Evolutionary conservation across 2,113 vertebrate genomes (phyloP), one percentile per base, ranked within the genome.

Genomic region (Asarcornis scutulata): DNA sequence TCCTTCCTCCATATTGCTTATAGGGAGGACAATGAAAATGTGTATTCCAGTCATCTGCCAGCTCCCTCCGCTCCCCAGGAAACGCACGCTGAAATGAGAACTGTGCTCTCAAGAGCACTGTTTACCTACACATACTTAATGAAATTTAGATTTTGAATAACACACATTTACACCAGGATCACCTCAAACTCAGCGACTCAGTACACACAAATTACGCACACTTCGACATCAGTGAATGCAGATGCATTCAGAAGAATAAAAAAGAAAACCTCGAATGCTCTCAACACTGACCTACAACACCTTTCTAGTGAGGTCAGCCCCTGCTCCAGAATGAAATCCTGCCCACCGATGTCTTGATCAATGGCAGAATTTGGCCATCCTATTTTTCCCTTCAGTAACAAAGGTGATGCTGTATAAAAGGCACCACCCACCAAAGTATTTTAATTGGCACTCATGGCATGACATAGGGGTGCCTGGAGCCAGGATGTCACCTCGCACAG

Each of bases 161-260:
- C 73, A 23, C 31, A 10, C 2, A 0, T 3, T 11, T 7, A 53
- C 17, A 23, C 26, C 1, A 2, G 36, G 2, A 29, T 3, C 4
- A 3, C 83, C 72, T 62, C 63, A 4, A 29, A 1, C 9, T 7
- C 83, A 80, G 74, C 71, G 26, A 13, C 59, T 52, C 75, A 18
- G 26, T 7, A 29, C 40, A 44, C 27, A 63, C 53, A 42, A 66
- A 67, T n/a, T 3, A 14, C 0, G 0, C n/a, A 10, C 75, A 34
- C 95, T 87, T 31, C 13, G 17, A 60, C 56, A 53, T 1, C 17
- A 59, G 72, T 7, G 13, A 72, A 62, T 2, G 14, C 90, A 91
- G 27, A 92, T 26, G 71, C 34, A 3, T n/a, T 56, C 34, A 82
- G 48, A 17, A 80, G 59, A 13, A 62, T 34, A 44, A 26, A 66